phyloP scores from a whole-genome alignment of 2,797 vertebrate species.

The Heteromormyrus szaboi region DNA sequence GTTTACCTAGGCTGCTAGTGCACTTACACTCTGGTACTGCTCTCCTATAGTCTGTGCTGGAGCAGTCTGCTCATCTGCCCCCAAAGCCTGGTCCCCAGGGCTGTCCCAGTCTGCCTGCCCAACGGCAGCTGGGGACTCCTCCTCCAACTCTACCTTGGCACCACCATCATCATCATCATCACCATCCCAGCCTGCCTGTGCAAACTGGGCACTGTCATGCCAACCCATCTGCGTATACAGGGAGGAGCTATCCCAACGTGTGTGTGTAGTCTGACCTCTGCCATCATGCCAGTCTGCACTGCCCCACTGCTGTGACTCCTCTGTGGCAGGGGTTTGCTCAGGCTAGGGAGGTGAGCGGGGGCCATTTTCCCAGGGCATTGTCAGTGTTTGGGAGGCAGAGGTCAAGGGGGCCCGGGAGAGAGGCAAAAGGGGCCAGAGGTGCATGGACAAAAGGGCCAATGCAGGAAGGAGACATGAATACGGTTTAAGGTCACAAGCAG shows the following conservation, averaged over 20 bases:
- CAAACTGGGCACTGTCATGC: conserved; percentile 22
- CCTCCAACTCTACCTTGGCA: conserved; percentile 19
- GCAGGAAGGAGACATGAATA: conserved; percentile 27
- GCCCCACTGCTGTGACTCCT: conserved; percentile 33
- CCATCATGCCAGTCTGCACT: conserved; percentile 19
- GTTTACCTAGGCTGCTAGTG: not conserved
- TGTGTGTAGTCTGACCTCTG: conserved; percentile 18
- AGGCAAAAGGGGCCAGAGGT: conserved; percentile 31
- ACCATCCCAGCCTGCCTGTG: conserved; percentile 55
- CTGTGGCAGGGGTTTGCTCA: conserved; percentile 58
- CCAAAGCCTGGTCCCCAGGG: not conserved
- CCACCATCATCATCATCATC: conserved; percentile 57
- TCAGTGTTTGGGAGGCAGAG: conserved; percentile 26
- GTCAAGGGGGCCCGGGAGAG: not conserved
- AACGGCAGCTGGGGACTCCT: conserved; percentile 22
- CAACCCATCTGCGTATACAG: conserved; percentile 16
- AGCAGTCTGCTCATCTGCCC: conserved; percentile 1
- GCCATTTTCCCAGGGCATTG: conserved; percentile 22
- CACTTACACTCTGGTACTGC: not conserved
- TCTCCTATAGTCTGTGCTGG: not conserved
- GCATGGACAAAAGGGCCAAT: conserved; percentile 27
- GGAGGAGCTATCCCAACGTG: conserved; percentile 56
- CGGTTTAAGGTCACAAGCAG: not conserved
- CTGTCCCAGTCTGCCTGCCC: conserved; percentile 46
- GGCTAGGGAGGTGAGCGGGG: conserved; percentile 51